Base-by-base conservation (phyloP, 2,888 invertebrate genomes). In the Aromia moschata region DNA sequence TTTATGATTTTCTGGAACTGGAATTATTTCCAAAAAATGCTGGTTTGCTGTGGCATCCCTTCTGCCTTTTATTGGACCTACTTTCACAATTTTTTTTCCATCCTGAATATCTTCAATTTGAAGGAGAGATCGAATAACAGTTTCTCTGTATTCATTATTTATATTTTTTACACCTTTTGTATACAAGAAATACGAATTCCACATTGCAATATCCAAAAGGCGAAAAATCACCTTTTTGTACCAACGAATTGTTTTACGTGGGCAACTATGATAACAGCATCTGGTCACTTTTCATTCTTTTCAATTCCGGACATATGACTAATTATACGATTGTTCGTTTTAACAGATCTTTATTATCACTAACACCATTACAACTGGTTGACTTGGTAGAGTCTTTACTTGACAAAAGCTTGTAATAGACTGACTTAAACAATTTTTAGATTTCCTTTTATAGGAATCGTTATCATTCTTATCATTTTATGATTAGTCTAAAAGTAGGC, bases 201-300 rank as follows among this genome's bases (percentile, higher is more conserved):
- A 56, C 30, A 59, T 41, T 18, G 55, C 46, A 14, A 59, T 49
- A 18, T 51, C 59, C 36, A 58, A 36, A 37, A 45, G 17, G 30
- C 18, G 58, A 33, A 58, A 54, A 17, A 58, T 36, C 14, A 58
- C 38, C 18, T 54, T 58, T 41, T 54, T 53, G 40, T 47, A 54
- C 47, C 58, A 56, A 52, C 40, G 43, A 18, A 58, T 52, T n/a
- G 36, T 58, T 58, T 58, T 58, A 16, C 58, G 25, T 20, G 57
- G 57, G 44, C 49, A 57, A 12, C 45, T 56, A 36, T 57, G 54
- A 44, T 60, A 56, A 38, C 43, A 17, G 17, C 41, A 44, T n/a
- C 2, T n/a, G 36, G 3, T 36, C 36, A 36, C 4, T 36, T 36
- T n/a, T 36, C 36, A 36, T 9, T 36, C n/a, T n/a, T 10, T 2